Evolutionary conservation across 1,140 invertebrate genomes (phyloP), one percentile per base, ranked within the genome.

Genomic region (Oncopeltus fasciatus): DNA sequence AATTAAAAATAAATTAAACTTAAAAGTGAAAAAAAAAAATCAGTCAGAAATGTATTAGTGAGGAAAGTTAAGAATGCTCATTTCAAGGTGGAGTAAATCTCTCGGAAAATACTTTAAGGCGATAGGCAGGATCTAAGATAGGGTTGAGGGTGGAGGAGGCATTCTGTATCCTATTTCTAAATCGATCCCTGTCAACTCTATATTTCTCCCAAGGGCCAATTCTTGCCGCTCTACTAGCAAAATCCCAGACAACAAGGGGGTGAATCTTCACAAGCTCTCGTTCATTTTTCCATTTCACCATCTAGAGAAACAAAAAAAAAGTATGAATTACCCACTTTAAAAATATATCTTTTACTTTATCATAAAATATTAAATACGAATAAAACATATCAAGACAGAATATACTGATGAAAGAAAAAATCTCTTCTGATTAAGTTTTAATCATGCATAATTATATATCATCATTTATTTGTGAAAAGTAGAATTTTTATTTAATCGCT

Each of bases 181-280:
- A 86, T 63, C 83, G 71, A 12, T 70, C 74, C 26, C 79, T 72
- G 67, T 86, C 83, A 14, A 80, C 72, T 1, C 77, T 82, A 61
- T 75, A 74, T 67, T 75, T 69, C 68, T 85, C 82, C 83, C 83
- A 86, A 18, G 75, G 76, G 24, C 83, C 83, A 68, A 76, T 78
- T 31, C 83, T 72, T 14, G 82, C 82, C 38, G 75, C 74, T 59
- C 80, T 74, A 68, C 84, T 83, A 2, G 83, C 83, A 67, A 72
- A 83, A 60, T 79, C 72, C 83, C 83, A 85, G 43, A 76, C 69
- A 2, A 80, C 67, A 77, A 85, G 83, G 1, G 70, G 70, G 66
- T 83, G 80, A 31, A 85, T 70, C 65, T 67, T 65, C 24, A 66
- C 68, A 12, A 77, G 66, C 68, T 71, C 21, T 72, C 77, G 51